Percentiles rank a stretch among this genome's conserved stretches.
These are phyloP conservation scores for Tipula lateralis DNA, from an alignment of 2,888 invertebrate species.

Conservation along the genomic window DNA sequence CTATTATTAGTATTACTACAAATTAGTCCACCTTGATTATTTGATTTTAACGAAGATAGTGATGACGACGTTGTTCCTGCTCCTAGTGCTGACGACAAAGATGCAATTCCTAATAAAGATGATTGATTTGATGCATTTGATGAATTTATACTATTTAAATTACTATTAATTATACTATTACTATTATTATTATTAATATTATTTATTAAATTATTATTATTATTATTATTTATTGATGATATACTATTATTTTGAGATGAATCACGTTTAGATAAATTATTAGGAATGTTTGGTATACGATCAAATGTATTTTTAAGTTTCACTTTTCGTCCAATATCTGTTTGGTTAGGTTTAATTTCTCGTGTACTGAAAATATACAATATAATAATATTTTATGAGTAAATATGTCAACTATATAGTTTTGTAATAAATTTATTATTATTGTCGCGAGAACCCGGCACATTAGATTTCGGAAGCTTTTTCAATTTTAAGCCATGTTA, in stretches of 20 bases:
- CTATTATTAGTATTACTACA: constrained; percentile 20
- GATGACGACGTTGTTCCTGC: not conserved
- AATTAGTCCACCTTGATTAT: constrained; percentile 20
- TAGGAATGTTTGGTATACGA: constrained; percentile 44
- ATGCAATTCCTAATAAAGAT: not conserved
- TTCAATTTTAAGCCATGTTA: no score
- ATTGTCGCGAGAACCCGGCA: no score
- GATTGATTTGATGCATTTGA: constrained; percentile 30
- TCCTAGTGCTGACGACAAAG: not conserved
- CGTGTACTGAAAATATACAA: constrained; percentile 65
- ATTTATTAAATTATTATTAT: constrained; percentile 31
- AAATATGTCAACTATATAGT: constrained; percentile 29
- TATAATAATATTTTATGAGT: constrained; percentile 30
- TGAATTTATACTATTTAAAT: constrained; percentile 40
- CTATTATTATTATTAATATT: constrained; percentile 38
- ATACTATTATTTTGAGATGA: constrained; percentile 32
- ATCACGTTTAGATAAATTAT: constrained; percentile 38
- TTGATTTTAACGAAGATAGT: constrained; percentile 20
- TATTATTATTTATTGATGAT: constrained; percentile 30
- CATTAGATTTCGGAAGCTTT: no score
- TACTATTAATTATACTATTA: constrained; percentile 42
- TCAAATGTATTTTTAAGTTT: constrained; percentile 60
- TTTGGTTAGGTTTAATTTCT: constrained; percentile 88
- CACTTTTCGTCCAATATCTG: constrained; percentile 82
- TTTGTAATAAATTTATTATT: not conserved